phyloP scores from a whole-genome alignment of 2,113 vertebrate species.

The Antigone vipio region DNA sequence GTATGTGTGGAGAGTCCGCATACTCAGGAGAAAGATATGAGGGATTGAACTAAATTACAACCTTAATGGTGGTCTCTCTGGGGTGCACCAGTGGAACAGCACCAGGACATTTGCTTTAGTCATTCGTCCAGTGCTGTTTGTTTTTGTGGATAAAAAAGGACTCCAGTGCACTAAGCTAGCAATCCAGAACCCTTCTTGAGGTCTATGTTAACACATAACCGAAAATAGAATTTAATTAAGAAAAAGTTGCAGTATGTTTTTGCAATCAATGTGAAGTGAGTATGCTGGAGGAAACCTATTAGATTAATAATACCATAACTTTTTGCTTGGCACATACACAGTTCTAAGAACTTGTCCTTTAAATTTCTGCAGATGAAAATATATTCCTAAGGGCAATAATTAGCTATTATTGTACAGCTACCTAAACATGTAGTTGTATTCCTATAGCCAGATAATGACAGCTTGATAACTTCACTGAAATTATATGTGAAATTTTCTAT shows the following conservation, averaged over 20 bases:
- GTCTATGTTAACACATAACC: neutral
- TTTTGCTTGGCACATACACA: neutral
- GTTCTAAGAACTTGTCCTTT: neutral
- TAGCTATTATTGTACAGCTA: neutral
- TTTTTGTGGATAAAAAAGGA: neutral
- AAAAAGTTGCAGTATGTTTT: neutral
- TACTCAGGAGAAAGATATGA: neutral
- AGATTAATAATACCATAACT: neutral
- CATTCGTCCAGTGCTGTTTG: neutral
- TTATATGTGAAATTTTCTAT: constrained; percentile 23
- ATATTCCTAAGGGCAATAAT: neutral
- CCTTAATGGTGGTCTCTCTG: neutral
- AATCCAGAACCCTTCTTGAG: neutral
- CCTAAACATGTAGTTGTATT: neutral
- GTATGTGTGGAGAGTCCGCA: neutral
- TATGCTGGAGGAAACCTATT: neutral
- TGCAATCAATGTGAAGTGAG: neutral
- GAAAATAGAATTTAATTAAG: neutral
- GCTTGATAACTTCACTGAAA: neutral
- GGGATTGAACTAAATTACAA: neutral
- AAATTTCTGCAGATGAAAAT: neutral
- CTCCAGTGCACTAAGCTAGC: neutral
- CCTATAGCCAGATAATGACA: neutral
- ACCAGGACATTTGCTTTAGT: neutral
- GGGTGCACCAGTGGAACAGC: neutral